phyloP scores from a whole-genome alignment of 2,113 vertebrate species.

The Takifugu flavidus region DNA sequence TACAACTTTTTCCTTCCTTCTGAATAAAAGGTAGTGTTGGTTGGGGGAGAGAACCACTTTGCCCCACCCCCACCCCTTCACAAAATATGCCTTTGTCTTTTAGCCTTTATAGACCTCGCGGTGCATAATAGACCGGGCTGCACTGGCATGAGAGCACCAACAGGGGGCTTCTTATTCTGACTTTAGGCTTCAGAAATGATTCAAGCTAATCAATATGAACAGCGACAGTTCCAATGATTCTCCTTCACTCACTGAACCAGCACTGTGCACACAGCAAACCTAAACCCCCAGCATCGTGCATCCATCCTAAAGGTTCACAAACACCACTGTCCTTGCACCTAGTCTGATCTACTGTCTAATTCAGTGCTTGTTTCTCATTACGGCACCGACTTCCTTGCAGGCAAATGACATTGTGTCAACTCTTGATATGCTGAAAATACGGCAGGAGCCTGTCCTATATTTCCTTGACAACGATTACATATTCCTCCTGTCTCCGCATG shows the following conservation, averaged over 20 bases:
- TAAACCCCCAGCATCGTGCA: background rate
- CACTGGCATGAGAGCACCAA: conserved; percentile 39
- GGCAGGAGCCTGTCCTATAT: conserved; percentile 7
- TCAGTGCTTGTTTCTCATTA: background rate
- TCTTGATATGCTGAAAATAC: background rate
- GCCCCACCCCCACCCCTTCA: conserved; percentile 24
- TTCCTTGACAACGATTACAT: conserved; percentile 8
- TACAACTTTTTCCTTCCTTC: conserved; percentile 41
- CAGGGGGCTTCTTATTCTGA: conserved; percentile 43
- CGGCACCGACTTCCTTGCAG: background rate
- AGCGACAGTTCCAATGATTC: too few relatives aligned
- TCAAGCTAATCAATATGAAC: too few relatives aligned
- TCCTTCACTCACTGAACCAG: conserved; percentile 3
- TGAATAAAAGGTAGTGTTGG: conserved; percentile 9
- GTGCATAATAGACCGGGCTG: conserved; percentile 36
- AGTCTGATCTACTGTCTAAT: background rate
- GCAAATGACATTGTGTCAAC: conserved; percentile 40
- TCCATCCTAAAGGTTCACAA: background rate
- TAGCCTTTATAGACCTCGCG: conserved; percentile 55
- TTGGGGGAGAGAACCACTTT: conserved; percentile 33
- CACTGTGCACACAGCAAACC: background rate
- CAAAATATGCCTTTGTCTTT: conserved; percentile 69
- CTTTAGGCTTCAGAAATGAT: too few relatives aligned
- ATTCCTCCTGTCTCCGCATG: conserved; percentile 17
- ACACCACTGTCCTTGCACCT: background rate